A percentile compares a stretch with the other conserved stretches of the same genome.
These are phyloP conservation scores for Chalcis sispes DNA, from an alignment of 2,888 invertebrate genomes.

Conservation along the genomic window DNA sequence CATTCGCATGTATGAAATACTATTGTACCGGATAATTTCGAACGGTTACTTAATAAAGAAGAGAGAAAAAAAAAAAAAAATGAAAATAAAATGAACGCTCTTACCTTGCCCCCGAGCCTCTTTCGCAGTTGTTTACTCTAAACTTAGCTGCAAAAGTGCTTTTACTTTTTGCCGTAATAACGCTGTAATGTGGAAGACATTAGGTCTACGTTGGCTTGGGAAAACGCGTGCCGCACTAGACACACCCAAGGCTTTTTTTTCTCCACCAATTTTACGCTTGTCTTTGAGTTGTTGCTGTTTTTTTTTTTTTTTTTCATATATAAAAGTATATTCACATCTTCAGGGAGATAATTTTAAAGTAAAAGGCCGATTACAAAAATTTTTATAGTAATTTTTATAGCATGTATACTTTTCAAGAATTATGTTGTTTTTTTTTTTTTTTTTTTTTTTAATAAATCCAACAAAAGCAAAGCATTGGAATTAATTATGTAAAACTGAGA, in stretches of 20 bases:
- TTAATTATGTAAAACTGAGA: too few relatives aligned
- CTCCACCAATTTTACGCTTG: background rate
- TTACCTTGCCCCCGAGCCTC: background rate
- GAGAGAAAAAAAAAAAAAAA: too few relatives aligned
- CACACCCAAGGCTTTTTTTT: slow-evolving; percentile 40
- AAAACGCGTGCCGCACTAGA: background rate
- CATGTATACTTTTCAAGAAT: too few relatives aligned
- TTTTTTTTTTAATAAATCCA: too few relatives aligned
- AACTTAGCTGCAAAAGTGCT: slow-evolving; percentile 8
- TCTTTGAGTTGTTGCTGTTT: background rate
- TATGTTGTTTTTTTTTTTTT: too few relatives aligned
- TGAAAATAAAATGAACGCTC: background rate
- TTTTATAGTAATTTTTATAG: background rate
- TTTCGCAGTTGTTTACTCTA: slow-evolving; percentile 9
- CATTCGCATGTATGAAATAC: too few relatives aligned
- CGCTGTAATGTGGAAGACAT: slow-evolving; percentile 18
- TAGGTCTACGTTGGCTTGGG: slow-evolving; percentile 8
- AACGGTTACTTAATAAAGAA: too few relatives aligned
- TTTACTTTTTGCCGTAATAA: slow-evolving; percentile 40
- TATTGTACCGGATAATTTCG: too few relatives aligned
- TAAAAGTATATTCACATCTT: too few relatives aligned
- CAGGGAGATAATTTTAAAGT: too few relatives aligned
- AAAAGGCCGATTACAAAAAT: background rate
- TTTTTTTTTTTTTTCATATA: too few relatives aligned
- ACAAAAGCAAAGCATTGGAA: too few relatives aligned